Evolutionary conservation across 2,113 vertebrate genomes (phyloP), one percentile per base, ranked within the genome.

Genomic region (Oceanites oceanicus): DNA sequence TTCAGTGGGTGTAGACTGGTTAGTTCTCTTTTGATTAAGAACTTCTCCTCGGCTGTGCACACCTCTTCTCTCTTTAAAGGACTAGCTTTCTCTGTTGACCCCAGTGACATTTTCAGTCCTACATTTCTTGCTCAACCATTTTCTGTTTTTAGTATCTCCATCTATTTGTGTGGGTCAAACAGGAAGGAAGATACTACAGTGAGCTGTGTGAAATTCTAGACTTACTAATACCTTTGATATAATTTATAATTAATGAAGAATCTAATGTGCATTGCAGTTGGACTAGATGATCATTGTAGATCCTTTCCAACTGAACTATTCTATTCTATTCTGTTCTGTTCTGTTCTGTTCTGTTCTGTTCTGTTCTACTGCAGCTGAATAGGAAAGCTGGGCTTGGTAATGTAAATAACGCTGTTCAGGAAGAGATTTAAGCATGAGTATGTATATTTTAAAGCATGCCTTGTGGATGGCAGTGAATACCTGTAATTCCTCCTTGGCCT

Each of bases 21-120:
- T 77, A 91, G 62, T 58, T 53, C 18, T 86, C 42, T 86, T 92
- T 76, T 92, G 55, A 88, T 88, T 96, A 88, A 88, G 58, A 90
- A 53, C 42, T 86, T 79, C 73, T 89, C 45, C 38, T 89, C 0
- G 0, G 34, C 26, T 79, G 12, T 23, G 50, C 34, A 47, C 23
- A 47, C 22, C 6, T 77, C n/a, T 65, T 75, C 86, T 52, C 36
- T 85, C 29, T 91, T 92, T 81, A 88, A 74, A 94, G 52, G 20
- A 59, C 45, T 22, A 42, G 11, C 29, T 85, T 10, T 63, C 30
- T 55, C 52, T 91, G 25, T 34, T 81, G 61, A 78, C 61, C 40
- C 8, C 0, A 1, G 17, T 72, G 66, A 72, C 29, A 25, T 79
- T 81, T 92, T 79, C 34, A 84, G 52, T 67, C 22, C 10, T 72